Base-by-base conservation (phyloP, 2,888 invertebrate species). In the Drosophila mimetica region DNA sequence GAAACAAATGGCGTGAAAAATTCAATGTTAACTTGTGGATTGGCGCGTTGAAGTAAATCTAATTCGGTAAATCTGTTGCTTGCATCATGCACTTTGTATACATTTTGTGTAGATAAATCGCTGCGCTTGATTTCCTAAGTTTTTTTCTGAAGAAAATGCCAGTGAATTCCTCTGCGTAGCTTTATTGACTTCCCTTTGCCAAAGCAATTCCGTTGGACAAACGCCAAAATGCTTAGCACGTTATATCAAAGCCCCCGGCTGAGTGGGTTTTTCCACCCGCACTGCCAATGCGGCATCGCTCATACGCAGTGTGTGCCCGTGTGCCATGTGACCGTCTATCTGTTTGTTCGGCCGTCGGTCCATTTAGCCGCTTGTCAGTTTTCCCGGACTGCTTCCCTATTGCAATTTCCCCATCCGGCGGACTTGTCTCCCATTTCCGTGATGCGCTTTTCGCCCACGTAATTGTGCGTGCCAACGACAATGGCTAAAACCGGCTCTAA, bases 391-490 rank as follows among this genome's bases (percentile, higher is more conserved):
- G 28, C 61, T 22, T 32, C 36, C 22, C 30, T 16, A 7, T 37
- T 51, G 64, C 51, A 64, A 64, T 64, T 64, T 51, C 44, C 64
- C 44, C 64, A 37, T 37, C 63, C 64, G 42, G 14, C 20, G n/a
- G 41, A 39, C 37, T 34, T 25, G 54, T 37, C 59, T 52, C 8
- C 44, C 36, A 50, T 47, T 64, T 41, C 55, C 50, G 66, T 73
- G 66, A 71, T 71, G 71, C 58, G 66, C 59, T 77, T 76, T 86
- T 58, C 59, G 59, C 63, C 55, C 61, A 53, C 52, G 64, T 74
- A 80, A 80, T 80, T 79, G 86, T 83, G 84, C 71, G 77, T 86
- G 67, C 63, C 30, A 72, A 48, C 28, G 55, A 71, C 67, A 72
- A 48, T 47, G 74, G 69, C 51, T 36, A 44, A 65, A 42, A 28